Percentiles rank a stretch among this genome's conserved stretches.
phyloP scores from a whole-genome alignment of 92 coral and sea anemone species.

The Porites rus region DNA sequence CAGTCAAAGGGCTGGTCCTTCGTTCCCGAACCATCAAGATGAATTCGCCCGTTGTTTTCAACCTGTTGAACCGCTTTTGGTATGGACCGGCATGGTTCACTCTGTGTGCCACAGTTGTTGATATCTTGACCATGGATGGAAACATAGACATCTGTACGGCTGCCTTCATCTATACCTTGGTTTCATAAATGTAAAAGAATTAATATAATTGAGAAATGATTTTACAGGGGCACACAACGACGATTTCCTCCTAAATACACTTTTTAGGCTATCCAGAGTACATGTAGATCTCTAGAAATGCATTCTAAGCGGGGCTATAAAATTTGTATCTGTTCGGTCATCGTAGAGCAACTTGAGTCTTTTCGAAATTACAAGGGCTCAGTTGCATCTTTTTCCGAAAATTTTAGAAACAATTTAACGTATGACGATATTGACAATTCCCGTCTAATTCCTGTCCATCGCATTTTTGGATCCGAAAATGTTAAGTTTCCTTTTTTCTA shows the following conservation, averaged over 20 bases:
- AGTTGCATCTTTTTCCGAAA: too few relatives aligned
- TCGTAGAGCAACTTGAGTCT: too few relatives aligned
- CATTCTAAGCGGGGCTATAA: too few relatives aligned
- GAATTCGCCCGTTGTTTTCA: conserved; percentile 39
- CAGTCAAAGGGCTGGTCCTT: conserved; percentile 60
- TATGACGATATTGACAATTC: too few relatives aligned
- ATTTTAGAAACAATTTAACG: too few relatives aligned
- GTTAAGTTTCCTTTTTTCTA: too few relatives aligned
- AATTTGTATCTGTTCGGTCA: too few relatives aligned
- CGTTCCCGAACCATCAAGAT: conserved; percentile 72
- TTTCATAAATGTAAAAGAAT: background rate
- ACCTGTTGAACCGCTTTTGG: conserved; percentile 43
- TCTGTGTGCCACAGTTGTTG: conserved; percentile 11
- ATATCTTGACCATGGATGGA: conserved; percentile 50
- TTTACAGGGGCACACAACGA: background rate
- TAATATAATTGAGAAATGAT: background rate
- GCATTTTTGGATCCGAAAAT: too few relatives aligned
- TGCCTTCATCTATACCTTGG: conserved; percentile 6
- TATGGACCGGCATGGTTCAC: conserved; percentile 61
- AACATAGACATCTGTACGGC: conserved; percentile 24
- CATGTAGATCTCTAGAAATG: too few relatives aligned
- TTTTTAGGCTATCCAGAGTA: too few relatives aligned
- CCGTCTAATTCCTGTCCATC: too few relatives aligned
- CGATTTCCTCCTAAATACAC: background rate
- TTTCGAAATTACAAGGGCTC: too few relatives aligned